Evolutionary conservation across 2,113 vertebrate genomes (phyloP).

Genomic region (Aptenodytes forsteri): DNA sequence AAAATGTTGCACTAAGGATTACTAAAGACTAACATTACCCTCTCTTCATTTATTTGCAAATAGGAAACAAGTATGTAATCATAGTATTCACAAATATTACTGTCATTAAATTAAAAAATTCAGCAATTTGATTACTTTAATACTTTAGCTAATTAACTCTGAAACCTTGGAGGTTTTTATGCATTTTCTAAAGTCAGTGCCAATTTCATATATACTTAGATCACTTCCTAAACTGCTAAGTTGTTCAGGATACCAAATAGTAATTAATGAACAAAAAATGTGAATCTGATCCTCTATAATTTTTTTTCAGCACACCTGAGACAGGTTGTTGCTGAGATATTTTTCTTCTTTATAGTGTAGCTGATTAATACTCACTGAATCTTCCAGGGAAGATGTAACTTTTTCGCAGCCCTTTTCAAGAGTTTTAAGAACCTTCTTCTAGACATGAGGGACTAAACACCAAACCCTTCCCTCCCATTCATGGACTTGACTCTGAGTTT

Average conservation of each 20-base stretch:
- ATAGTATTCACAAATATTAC: not conserved
- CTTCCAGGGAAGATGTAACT: not conserved
- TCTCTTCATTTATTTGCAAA: conserved; percentile 37
- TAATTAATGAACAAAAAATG: not conserved
- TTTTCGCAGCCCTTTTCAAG: not conserved
- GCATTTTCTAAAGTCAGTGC: not conserved
- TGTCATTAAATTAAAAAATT: conserved; percentile 8
- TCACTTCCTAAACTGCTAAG: not conserved
- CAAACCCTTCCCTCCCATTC: not conserved
- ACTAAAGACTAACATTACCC: conserved; percentile 34
- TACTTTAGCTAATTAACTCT: not conserved
- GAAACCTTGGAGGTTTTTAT: not conserved
- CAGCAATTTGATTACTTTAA: conserved; percentile 1
- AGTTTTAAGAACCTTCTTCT: not conserved
- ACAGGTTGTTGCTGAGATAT: not conserved
- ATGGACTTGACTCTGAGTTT: not conserved
- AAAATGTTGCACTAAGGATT: conserved; percentile 61
- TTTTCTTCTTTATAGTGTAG: not conserved
- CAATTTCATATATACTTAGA: not conserved
- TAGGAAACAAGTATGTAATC: not conserved
- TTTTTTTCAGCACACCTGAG: not conserved
- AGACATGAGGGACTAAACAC: not conserved
- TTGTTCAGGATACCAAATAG: not conserved
- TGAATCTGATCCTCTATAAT: not conserved
- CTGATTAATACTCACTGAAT: not conserved